These are phyloP conservation scores for Lasiurus cinereus DNA, from an alignment of 2,113 vertebrate genomes.

Conservation along the genomic window DNA sequence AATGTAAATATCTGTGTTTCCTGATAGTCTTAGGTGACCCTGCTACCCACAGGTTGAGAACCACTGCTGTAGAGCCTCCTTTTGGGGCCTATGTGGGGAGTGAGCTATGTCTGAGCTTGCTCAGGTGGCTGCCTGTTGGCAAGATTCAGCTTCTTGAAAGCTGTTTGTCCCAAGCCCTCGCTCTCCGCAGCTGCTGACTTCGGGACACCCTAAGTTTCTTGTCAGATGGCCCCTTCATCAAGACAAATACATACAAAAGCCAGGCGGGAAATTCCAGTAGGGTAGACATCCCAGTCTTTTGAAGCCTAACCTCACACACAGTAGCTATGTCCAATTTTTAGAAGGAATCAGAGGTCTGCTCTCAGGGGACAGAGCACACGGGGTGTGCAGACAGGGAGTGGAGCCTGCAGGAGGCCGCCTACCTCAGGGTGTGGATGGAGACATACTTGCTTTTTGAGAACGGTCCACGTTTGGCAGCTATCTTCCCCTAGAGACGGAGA, in stretches of 20 bases:
- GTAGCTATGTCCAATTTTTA: background rate
- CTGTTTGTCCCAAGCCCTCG: background rate
- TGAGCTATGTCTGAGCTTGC: background rate
- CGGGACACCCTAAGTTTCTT: background rate
- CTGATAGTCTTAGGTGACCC: no score
- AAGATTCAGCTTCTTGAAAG: background rate
- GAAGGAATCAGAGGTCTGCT: background rate
- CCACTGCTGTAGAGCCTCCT: no score
- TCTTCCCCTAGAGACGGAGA: background rate
- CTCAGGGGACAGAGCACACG: background rate
- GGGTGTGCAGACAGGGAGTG: background rate
- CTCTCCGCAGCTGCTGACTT: background rate
- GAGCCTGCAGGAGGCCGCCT: background rate
- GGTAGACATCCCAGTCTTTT: background rate
- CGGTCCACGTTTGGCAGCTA: fast-evolving
- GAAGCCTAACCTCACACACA: background rate
- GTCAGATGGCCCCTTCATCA: background rate
- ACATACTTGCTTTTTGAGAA: background rate
- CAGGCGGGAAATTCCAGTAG: background rate
- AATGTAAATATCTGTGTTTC: no score
- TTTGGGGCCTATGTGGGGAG: background rate
- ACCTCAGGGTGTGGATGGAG: background rate
- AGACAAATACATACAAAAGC: no score
- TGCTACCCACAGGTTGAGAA: no score
- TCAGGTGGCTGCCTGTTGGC: background rate